Evolutionary conservation across 2,797 vertebrate species (phyloP), one percentile per base, ranked within the genome.

Genomic region (Halcyon leucocephala): DNA sequence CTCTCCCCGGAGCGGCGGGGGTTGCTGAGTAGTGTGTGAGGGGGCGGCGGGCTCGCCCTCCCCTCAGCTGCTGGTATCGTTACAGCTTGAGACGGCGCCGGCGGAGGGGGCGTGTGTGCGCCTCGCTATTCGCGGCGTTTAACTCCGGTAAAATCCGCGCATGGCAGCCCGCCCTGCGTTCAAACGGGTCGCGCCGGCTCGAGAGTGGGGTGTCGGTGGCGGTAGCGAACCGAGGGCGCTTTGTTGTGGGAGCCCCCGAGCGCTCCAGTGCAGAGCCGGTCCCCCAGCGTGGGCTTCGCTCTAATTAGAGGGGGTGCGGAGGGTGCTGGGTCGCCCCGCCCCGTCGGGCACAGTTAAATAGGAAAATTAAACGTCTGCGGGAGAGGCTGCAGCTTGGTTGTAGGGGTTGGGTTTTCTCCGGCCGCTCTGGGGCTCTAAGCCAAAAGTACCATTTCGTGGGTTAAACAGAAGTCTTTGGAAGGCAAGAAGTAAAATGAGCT

Each of bases 81-180:
- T 12, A 7, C 24, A 3, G 51, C 16, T 10, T 4, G 20, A n/a
- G 20, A 13, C 16, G n/a, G 26, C 16, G 51, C 28, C 21, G 67
- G 33, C 7, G 15, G 35, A 9, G 16, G 26, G 51, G 14, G 51
- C 10, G 51, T 29, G 28, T 29, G 8, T 16, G 10, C 7, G 49
- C 3, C 20, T 2, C 14, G 37, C 16, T 8, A 0, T 0, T 14
- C n/a, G 9, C 49, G 1, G 44, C 60, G 9, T 26, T n/a, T n/a
- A 52, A 44, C 44, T 52, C 67, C 6, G 9, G 55, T 22, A 20
- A 41, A 46, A 55, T 28, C 18, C 4, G 73, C 19, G 14, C 4
- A 12, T 18, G 73, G 35, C 12, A 41, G 44, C 51, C 4, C 17
- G 25, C 37, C 6, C 31, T 2, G 41, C 29, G 0, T 3, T 12